Base-by-base conservation (phyloP, 2,888 invertebrate species). In the Plemyria rubiginata region DNA sequence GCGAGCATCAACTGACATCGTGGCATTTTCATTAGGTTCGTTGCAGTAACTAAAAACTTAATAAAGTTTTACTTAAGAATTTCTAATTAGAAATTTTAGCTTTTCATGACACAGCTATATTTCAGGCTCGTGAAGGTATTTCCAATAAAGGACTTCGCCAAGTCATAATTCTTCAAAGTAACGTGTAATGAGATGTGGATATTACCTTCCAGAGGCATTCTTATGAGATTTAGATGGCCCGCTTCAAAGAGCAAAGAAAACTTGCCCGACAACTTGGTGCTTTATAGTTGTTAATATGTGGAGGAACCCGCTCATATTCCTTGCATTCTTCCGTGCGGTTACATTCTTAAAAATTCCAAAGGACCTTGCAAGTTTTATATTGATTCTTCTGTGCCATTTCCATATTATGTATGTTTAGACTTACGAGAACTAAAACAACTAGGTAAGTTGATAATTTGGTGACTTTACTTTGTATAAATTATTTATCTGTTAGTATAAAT, bases 111-210 rank as follows among this genome's bases (percentile, higher is more conserved):
- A 90, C 89, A 88, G 92, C 90, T 89, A 92, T 92, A 92, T 92
- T 92, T 92, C 90, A 92, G 87, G 86, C 85, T 78, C 87, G 92
- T 90, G 90, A 84, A 92, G 91, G 92, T 92, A 92, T 92, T 92
- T 92, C 91, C 92, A 92, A 92, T 92, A 92, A 92, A 90, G 92
- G 92, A 88, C 92, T 92, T 90, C 88, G 92, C 92, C 91, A 90
- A 92, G 89, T 92, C 92, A 92, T 92, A 92, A 92, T 92, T 92
- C 92, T 92, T 90, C 88, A 90, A 91, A 92, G 92, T 90, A 85
- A 88, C 91, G 87, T 88, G 88, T 92, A 92, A 92, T 91, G 90
- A 92, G 92, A 92, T 92, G 91, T 88, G 90, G 88, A 88, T 91
- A 85, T 90, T 87, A 88, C 84, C 71, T 67, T 65, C 64, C 53